Percentiles rank a stretch among this genome's conserved stretches.
These are phyloP conservation scores for Camponotus fellah DNA, from an alignment of 2,888 invertebrate species.

Conservation along the genomic window DNA sequence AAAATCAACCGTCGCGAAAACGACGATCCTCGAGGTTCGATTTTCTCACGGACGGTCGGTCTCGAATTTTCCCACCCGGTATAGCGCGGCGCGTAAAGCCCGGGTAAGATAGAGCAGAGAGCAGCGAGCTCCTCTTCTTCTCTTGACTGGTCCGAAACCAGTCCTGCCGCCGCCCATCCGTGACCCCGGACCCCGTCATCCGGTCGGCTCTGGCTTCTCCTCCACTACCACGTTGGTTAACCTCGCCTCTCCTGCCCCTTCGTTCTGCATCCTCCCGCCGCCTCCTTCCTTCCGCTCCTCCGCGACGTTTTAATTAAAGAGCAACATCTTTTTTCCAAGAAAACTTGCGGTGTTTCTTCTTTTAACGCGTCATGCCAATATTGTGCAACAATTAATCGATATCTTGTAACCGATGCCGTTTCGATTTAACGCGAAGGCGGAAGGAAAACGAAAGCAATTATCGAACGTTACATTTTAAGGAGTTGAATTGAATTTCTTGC, in stretches of 20 bases:
- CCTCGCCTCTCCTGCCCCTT: slow-evolving; percentile 61
- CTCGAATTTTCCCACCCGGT: slow-evolving; percentile 76
- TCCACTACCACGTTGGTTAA: slow-evolving; percentile 64
- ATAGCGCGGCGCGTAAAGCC: slow-evolving; percentile 76
- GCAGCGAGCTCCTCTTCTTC: slow-evolving; percentile 72
- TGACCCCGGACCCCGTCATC: slow-evolving; percentile 85
- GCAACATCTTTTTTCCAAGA: slow-evolving; percentile 56
- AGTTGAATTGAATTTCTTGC: not conserved
- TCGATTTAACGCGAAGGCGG: not conserved
- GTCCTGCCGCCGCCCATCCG: slow-evolving; percentile 84
- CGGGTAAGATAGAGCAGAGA: slow-evolving; percentile 78
- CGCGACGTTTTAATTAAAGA: slow-evolving; percentile 71
- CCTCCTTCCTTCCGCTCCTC: slow-evolving; percentile 30
- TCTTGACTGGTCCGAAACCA: slow-evolving; percentile 83
- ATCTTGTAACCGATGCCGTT: slow-evolving; percentile 8
- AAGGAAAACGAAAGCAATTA: not conserved
- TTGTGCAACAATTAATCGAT: slow-evolving; percentile 37
- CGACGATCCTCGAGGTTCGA: slow-evolving; percentile 40
- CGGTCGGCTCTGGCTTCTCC: slow-evolving; percentile 77
- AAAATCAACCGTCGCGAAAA: not conserved
- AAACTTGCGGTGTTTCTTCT: slow-evolving; percentile 12
- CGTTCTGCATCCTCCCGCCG: slow-evolving; percentile 52
- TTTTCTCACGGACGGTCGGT: slow-evolving; percentile 52
- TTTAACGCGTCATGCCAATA: slow-evolving; percentile 11
- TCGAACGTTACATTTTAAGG: not conserved